A percentile compares a stretch with the other conserved stretches of the same genome.
phyloP scores from a whole-genome alignment of 2,888 invertebrate genomes.

The Torymus auratus region DNA sequence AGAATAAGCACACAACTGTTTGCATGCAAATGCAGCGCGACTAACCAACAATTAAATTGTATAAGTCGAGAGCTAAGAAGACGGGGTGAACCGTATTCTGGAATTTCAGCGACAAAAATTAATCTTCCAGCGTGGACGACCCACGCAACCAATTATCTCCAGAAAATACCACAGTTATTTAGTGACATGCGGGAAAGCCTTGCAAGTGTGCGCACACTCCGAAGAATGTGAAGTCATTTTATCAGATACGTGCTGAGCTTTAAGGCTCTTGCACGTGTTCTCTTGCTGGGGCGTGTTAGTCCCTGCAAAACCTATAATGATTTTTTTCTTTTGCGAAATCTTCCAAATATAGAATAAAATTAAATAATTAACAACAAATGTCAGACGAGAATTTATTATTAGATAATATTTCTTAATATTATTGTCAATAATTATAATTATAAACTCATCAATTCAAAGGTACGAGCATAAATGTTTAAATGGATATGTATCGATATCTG shows the following conservation, averaged over 20 bases:
- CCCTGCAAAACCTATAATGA: slow-evolving; percentile 17
- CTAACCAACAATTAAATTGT: slow-evolving; percentile 39
- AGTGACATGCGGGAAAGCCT: slow-evolving; percentile 61
- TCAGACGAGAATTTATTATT: too few species aligned
- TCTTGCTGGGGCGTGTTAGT: not conserved
- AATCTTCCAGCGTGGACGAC: slow-evolving; percentile 61
- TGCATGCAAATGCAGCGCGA: slow-evolving; percentile 32
- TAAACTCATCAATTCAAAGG: too few species aligned
- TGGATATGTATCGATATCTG: too few species aligned
- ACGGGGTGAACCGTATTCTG: slow-evolving; percentile 59
- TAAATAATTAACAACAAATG: too few species aligned
- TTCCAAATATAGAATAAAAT: too few species aligned
- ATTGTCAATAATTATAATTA: too few species aligned
- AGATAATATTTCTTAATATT: too few species aligned
- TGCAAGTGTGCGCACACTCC: not conserved
- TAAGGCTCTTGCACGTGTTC: not conserved
- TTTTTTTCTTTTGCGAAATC: too few species aligned
- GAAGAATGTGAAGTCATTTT: slow-evolving; percentile 49
- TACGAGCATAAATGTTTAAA: too few species aligned
- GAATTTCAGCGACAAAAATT: slow-evolving; percentile 64
- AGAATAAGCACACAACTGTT: not conserved
- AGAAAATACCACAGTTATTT: slow-evolving; percentile 62
- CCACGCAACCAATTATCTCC: slow-evolving; percentile 66
- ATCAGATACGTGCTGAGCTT: slow-evolving; percentile 47
- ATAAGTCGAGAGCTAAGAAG: slow-evolving; percentile 46